These are phyloP conservation scores for Acanthopagrus latus DNA, from an alignment of 2,797 vertebrate genomes.

Conservation along the genomic window DNA sequence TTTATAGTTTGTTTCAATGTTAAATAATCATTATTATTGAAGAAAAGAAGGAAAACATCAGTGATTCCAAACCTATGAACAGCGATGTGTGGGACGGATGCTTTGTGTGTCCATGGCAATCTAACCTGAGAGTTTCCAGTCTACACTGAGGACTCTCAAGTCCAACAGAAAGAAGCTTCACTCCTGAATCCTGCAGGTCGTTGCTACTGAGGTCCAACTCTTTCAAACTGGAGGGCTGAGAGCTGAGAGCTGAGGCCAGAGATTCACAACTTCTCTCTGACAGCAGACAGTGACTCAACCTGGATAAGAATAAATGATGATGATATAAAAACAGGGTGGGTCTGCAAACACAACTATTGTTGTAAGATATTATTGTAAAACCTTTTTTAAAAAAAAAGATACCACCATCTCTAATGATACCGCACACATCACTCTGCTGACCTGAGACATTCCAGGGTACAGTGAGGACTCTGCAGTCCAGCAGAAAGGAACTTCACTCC, in stretches of 20 bases:
- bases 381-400: not conserved
- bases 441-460: conserved; percentile 17
- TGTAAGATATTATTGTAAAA: not conserved
- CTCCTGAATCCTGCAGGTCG: conserved; percentile 4
- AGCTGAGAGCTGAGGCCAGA: conserved; percentile 24
- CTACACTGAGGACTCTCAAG: conserved; percentile 3
- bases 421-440: not conserved
- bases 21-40: no score
- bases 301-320: not conserved
- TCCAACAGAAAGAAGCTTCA: conserved; percentile 4
- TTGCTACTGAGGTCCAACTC: conserved; percentile 1
- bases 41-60: no score
- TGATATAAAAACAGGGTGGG: not conserved
- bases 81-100: not conserved
- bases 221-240: not conserved
- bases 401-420: not conserved
- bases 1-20: no score
- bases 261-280: conserved; percentile 6
- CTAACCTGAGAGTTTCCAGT: conserved; percentile 22
- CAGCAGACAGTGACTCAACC: conserved; percentile 9
- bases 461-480: not conserved
- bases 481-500: not conserved
- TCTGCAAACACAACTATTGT: not conserved
- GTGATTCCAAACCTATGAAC: no score
- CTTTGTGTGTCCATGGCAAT: not conserved